Evolutionary conservation across 2,888 invertebrate genomes (phyloP), one percentile per base, ranked within the genome.

Genomic region (Microctonus hyperodae): DNA sequence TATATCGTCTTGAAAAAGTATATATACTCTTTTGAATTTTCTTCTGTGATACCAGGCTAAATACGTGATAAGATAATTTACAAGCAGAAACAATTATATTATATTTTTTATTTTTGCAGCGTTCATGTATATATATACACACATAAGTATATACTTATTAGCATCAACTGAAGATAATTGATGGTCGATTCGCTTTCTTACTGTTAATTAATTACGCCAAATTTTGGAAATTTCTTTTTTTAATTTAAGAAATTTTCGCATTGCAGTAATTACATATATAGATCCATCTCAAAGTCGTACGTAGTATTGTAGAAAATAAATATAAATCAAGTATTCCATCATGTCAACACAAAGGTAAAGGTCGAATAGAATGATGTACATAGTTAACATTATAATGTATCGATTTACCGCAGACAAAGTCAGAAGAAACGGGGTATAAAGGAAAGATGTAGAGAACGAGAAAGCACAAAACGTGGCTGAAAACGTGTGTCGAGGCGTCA

Each of bases 401-500:
- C 44, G 44, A 44, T 44, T 44, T 2, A 6, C 3, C n/a, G 9
- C 4, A 6, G 16, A 22, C 25, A 51, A 25, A 51, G 13, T 50
- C 60, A 7, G 50, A 13, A 28, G 20, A 48, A 48, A 61, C 7
- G 13, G 28, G 20, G 56, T 33, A 67, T 56, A 65, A 68, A 65
- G n/a, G 1, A 65, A 65, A 67, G 61, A 65, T 69, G 70, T 70
- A 59, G 70, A 70, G 51, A 44, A 64, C 65, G 64, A 68, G 72
- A 69, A 70, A 64, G 65, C 37, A 51, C 56, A 66, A 37, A 55
- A 33, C 53, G n/a, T 37, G 33, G 53, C 40, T 56, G 57, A 51
- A 64, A 55, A 44, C 40, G 51, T 67, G 53, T 66, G 23, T 31
- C 44, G 25, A 37, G 51, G 50, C 60, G 28, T 60, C 60, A 60